Evolutionary conservation across 2,797 vertebrate genomes (phyloP).

Genomic region (Vespertilio murinus): DNA sequence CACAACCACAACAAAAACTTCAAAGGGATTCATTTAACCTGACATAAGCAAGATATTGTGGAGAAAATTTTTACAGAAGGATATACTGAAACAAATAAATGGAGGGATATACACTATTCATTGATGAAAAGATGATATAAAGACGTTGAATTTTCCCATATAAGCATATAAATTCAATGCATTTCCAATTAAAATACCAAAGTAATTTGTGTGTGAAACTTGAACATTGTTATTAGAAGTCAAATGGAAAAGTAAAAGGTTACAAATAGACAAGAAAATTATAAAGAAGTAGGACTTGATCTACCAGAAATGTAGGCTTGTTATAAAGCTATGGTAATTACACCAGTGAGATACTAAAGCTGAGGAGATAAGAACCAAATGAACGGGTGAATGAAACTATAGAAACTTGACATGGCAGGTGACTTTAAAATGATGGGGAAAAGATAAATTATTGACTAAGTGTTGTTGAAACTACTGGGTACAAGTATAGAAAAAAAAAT

Average conservation of each 20-base stretch:
- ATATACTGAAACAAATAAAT: neutral
- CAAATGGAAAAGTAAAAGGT: neutral
- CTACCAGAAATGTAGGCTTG: neutral
- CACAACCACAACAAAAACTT: neutral
- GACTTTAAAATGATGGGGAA: neutral
- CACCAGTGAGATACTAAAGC: neutral
- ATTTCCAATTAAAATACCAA: neutral
- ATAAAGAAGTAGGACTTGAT: neutral
- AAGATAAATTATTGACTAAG: neutral
- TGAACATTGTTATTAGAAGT: neutral
- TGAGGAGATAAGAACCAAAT: neutral
- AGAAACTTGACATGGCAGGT: neutral
- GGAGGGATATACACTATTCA: neutral
- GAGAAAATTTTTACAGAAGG: neutral
- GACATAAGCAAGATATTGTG: neutral
- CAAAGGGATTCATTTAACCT: neutral
- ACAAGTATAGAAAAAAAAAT: neutral
- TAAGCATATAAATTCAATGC: neutral
- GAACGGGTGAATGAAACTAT: neutral
- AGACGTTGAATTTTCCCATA: neutral
- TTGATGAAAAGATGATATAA: neutral
- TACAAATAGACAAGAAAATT: neutral
- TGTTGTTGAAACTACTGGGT: neutral
- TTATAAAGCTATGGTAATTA: neutral
- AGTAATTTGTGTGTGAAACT: neutral